Conservation (phyloP, 2,888 invertebrate genomes). For the Celastrina argiolus region DNA sequence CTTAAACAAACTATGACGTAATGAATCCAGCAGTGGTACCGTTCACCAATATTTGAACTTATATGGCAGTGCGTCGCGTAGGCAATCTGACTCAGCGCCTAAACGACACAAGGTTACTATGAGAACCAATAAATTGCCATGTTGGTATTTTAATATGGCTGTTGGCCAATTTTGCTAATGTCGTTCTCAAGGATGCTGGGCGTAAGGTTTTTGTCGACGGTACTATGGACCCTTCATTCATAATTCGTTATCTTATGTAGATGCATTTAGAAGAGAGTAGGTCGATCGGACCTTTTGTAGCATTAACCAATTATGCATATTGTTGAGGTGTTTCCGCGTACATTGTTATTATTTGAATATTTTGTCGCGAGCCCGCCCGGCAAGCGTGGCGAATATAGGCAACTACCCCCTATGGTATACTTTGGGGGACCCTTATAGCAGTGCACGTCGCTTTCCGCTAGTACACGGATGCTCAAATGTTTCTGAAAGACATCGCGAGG, state of each 20-base stretch:
- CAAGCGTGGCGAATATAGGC: too few species aligned
- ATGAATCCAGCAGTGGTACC: background rate
- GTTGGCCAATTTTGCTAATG: slow-evolving; percentile 4
- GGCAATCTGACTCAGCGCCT: slow-evolving; percentile 6
- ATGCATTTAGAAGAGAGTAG: too few species aligned
- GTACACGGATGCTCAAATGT: too few species aligned
- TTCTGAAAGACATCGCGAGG: too few species aligned
- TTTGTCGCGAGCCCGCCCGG: too few species aligned
- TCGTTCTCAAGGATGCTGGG: background rate
- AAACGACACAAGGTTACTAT: slow-evolving; percentile 19
- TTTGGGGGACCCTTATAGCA: too few species aligned
- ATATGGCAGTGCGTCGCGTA: slow-evolving; percentile 2
- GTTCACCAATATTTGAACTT: slow-evolving; percentile 13
- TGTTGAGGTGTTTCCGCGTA: too few species aligned
- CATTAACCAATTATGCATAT: too few species aligned
- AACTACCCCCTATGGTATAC: too few species aligned
- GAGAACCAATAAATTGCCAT: slow-evolving; percentile 14
- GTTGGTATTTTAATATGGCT: slow-evolving; percentile 6
- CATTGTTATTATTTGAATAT: too few species aligned
- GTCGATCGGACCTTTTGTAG: too few species aligned
- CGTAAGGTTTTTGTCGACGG: background rate
- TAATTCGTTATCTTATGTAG: background rate
- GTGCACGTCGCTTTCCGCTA: too few species aligned
- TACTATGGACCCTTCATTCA: background rate
- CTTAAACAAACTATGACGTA: background rate